Conservation (phyloP, 2,888 invertebrate genomes). For the Hoplodrina ambigua region DNA sequence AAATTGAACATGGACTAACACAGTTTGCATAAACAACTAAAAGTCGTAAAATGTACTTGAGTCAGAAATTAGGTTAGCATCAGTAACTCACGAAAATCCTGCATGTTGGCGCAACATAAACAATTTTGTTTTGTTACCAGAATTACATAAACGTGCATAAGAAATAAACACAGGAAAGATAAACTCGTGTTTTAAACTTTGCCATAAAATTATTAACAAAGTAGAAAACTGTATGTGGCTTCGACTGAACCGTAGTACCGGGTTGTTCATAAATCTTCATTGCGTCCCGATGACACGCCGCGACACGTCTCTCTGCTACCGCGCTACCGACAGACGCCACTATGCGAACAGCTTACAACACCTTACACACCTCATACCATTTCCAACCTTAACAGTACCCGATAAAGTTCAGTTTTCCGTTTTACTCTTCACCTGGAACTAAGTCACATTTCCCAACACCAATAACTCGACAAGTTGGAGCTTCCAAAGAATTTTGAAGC, state of each 20-base stretch:
- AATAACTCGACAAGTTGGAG: conserved; percentile 75
- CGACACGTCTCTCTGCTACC: conserved; percentile 89
- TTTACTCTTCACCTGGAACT: conserved; percentile 63
- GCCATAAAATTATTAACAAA: conserved; percentile 77
- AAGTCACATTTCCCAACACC: conserved; percentile 79
- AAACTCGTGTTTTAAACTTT: conserved; percentile 68
- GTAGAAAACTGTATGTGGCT: conserved; percentile 80
- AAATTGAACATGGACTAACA: conserved; percentile 41
- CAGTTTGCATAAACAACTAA: conserved; percentile 44
- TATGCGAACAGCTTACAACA: conserved; percentile 73
- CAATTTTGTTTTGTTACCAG: conserved; percentile 56
- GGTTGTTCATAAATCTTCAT: conserved; percentile 90
- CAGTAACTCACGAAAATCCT: conserved; percentile 52
- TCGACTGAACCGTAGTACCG: conserved; percentile 81
- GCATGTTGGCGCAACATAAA: conserved; percentile 58
- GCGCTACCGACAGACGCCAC: conserved; percentile 77
- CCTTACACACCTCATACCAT: conserved; percentile 55
- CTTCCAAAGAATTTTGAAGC: conserved; percentile 73
- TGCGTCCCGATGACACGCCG: conserved; percentile 90
- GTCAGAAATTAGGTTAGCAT: conserved; percentile 56
- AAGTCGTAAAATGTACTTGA: conserved; percentile 52
- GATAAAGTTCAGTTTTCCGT: conserved; percentile 55
- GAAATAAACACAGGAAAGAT: conserved; percentile 64
- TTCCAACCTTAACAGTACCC: conserved; percentile 56
- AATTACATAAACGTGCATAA: conserved; percentile 64